phyloP scores from a whole-genome alignment of 2,113 vertebrate species.

The Corydoras sp. region DNA sequence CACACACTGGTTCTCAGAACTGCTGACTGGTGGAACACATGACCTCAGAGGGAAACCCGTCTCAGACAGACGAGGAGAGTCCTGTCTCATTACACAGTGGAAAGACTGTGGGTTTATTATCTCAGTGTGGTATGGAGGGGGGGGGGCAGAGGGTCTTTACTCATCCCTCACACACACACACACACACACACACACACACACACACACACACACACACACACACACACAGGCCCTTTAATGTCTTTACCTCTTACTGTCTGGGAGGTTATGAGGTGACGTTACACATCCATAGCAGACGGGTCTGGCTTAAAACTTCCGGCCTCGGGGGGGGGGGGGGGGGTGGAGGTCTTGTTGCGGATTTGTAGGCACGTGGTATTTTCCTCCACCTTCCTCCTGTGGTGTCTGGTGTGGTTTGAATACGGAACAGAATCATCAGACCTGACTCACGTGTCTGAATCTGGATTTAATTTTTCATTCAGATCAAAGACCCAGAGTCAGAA shows the following conservation, averaged over 20 bases:
- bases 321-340: too few relatives aligned
- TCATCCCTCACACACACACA: neutral
- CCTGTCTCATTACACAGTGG: conserved; percentile 9
- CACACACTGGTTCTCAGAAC: conserved; percentile 2
- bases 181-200: neutral
- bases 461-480: too few relatives aligned
- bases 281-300: conserved; percentile 9
- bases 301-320: neutral
- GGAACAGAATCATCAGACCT: too few relatives aligned
- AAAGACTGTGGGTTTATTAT: conserved; percentile 23
- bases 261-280: conserved; percentile 14
- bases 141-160: neutral
- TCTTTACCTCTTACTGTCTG: conserved; percentile 15
- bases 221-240: conserved; percentile 7
- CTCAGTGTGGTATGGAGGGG: neutral
- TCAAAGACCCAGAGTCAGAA: too few relatives aligned
- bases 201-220: neutral
- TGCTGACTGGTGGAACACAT: conserved; percentile 32
- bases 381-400: too few relatives aligned
- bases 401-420: too few relatives aligned
- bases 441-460: too few relatives aligned
- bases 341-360: too few relatives aligned
- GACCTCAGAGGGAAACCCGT: conserved; percentile 20
- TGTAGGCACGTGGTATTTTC: too few relatives aligned
- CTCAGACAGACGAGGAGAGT: neutral